These are phyloP conservation scores for Danaus chrysippus DNA, from an alignment of 2,888 invertebrate genomes.

Conservation along the genomic window DNA sequence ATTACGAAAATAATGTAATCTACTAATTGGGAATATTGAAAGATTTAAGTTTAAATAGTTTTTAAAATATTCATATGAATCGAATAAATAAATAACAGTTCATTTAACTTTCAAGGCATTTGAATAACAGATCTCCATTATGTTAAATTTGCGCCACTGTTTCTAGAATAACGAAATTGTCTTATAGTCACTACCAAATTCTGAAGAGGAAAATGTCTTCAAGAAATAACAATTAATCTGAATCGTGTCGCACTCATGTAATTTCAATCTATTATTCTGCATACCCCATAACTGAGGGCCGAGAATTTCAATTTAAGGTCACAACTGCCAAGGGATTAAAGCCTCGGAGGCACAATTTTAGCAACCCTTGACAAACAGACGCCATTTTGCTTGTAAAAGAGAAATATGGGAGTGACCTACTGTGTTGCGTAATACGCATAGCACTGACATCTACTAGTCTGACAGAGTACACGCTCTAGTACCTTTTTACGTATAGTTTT, in stretches of 20 bases:
- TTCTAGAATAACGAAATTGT: not conserved
- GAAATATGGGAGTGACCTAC: constrained; percentile 33
- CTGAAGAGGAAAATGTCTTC: constrained; percentile 3
- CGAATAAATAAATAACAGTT: not conserved
- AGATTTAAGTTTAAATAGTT: too few species aligned
- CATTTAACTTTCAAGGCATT: not conserved
- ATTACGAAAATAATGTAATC: too few species aligned
- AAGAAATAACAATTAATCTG: constrained; percentile 7
- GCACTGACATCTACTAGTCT: constrained; percentile 2
- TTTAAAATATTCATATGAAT: too few species aligned
- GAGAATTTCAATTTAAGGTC: constrained; percentile 41
- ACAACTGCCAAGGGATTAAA: constrained; percentile 36
- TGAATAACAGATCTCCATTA: not conserved
- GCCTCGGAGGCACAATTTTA: constrained; percentile 37
- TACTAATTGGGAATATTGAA: too few species aligned
- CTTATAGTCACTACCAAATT: not conserved
- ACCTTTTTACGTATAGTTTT: not conserved
- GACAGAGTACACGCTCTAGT: not conserved
- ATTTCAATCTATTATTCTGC: constrained; percentile 20
- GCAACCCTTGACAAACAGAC: constrained; percentile 38
- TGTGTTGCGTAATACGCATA: constrained; percentile 24
- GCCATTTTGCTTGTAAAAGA: constrained; percentile 32
- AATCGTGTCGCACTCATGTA: constrained; percentile 11
- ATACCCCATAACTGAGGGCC: constrained; percentile 22
- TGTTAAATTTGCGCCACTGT: not conserved